Evolutionary conservation across 2,888 invertebrate genomes (phyloP).

Genomic region (Diploptera punctata): DNA sequence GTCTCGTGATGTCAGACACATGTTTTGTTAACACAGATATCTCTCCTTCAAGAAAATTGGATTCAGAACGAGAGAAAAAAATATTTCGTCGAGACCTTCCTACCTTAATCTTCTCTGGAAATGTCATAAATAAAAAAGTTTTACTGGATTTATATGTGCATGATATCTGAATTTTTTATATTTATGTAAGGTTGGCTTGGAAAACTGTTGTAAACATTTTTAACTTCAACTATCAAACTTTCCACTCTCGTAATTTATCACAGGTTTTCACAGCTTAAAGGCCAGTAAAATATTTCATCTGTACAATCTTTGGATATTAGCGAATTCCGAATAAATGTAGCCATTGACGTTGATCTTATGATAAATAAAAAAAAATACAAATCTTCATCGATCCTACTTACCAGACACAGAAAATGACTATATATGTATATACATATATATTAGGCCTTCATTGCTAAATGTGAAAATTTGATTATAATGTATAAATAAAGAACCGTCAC

Average conservation of each 20-base stretch:
- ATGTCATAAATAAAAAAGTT: constrained; percentile 17
- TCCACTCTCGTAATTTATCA: constrained; percentile 18
- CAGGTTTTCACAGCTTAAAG: neutral
- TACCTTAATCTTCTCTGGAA: constrained; percentile 3
- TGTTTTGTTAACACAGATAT: neutral
- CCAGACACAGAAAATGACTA: no score
- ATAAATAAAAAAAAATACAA: no score
- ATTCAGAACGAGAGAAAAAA: neutral
- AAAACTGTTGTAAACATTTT: constrained; percentile 23
- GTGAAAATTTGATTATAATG: no score
- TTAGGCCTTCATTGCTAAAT: no score
- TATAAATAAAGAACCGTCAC: no score
- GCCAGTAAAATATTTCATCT: neutral
- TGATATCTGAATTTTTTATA: constrained; percentile 22
- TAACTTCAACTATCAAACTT: constrained; percentile 27
- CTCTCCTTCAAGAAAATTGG: neutral
- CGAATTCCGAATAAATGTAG: no score
- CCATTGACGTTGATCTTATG: no score
- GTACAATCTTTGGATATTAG: no score
- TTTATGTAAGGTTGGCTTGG: neutral
- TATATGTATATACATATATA: no score
- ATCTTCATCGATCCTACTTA: no score
- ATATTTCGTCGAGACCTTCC: neutral
- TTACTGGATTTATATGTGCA: constrained; percentile 17
- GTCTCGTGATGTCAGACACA: neutral